These are phyloP conservation scores for Napeogenes inachia DNA, from an alignment of 2,888 invertebrate genomes.

Conservation along the genomic window DNA sequence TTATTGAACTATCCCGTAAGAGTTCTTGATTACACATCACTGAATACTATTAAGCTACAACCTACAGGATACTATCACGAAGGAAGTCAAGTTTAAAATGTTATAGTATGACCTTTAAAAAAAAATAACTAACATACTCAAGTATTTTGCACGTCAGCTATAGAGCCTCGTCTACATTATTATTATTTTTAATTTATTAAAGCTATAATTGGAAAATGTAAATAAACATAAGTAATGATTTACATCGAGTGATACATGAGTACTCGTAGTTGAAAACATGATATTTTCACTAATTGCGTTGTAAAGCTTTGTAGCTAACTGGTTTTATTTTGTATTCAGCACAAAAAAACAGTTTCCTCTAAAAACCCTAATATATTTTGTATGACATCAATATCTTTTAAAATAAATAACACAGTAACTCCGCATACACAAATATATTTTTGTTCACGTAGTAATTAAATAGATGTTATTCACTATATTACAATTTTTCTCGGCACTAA, in stretches of 20 bases:
- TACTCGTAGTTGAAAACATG: neutral
- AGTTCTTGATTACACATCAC: constrained; percentile 56
- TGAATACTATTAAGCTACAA: constrained; percentile 6
- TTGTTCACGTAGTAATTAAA: too few species aligned
- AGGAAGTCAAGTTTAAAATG: constrained; percentile 29
- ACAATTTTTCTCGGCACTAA: too few species aligned
- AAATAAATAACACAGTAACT: too few species aligned
- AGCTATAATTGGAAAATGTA: too few species aligned
- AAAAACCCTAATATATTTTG: neutral
- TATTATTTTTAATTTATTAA: constrained; percentile 1
- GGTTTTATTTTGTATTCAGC: neutral
- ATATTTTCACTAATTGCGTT: neutral
- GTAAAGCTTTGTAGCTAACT: neutral
- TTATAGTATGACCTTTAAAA: constrained; percentile 28
- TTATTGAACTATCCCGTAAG: constrained; percentile 53
- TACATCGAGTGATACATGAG: neutral
- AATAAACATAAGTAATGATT: neutral
- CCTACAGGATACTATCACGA: constrained; percentile 19
- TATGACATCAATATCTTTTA: neutral
- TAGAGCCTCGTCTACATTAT: constrained; percentile 30
- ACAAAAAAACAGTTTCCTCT: neutral
- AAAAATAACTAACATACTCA: constrained; percentile 28
- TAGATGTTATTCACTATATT: too few species aligned
- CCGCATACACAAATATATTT: too few species aligned
- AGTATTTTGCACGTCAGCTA: constrained; percentile 30